Conservation (phyloP, 2,113 vertebrate species). For the Paramisgurnus dabryanus region DNA sequence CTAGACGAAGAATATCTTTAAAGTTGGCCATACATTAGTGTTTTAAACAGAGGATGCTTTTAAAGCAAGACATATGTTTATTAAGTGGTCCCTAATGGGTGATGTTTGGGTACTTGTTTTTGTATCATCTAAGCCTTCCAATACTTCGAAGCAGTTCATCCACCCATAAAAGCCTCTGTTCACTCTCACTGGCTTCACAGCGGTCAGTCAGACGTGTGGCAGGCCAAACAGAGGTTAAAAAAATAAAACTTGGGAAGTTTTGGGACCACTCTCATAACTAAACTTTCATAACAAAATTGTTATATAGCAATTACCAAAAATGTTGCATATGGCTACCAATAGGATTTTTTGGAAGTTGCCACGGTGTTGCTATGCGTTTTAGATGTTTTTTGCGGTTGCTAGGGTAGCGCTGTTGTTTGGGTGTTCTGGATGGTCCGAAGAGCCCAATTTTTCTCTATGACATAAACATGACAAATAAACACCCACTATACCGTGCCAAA, state of each 20-base stretch:
- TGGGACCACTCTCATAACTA: neutral
- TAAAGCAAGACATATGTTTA: no score
- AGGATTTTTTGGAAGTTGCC: neutral
- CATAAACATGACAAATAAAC: neutral
- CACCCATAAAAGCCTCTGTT: neutral
- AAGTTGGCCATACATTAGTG: neutral
- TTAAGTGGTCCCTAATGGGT: neutral
- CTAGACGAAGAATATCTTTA: conserved; percentile 40
- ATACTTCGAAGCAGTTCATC: neutral
- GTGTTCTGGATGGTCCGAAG: no score
- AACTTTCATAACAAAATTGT: no score
- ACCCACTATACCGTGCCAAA: neutral
- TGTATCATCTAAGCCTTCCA: neutral
- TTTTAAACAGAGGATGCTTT: no score
- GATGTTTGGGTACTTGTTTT: neutral
- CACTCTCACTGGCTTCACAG: neutral
- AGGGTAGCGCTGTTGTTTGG: no score
- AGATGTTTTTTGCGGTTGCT: neutral
- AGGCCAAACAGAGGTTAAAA: conserved; percentile 17
- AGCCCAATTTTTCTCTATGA: no score
- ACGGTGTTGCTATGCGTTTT: neutral
- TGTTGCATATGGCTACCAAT: no score
- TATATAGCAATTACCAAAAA: no score
- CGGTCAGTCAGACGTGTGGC: neutral
- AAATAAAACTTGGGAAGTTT: neutral